Percentiles rank a stretch among this genome's conserved stretches.
Evolutionary conservation across 2,113 vertebrate species (phyloP).

Genomic region (Colinus virginianus): DNA sequence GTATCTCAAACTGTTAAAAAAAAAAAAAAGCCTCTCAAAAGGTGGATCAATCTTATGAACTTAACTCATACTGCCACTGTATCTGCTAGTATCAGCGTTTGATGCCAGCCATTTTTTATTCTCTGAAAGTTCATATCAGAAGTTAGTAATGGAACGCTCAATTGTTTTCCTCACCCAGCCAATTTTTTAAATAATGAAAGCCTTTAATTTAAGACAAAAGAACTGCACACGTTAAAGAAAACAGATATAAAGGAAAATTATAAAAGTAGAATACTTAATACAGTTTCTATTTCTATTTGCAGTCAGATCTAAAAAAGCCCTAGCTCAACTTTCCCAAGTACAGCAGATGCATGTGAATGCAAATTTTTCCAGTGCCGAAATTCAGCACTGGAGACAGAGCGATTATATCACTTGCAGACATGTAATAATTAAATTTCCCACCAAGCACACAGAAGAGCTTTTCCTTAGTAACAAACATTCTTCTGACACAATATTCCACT

Average conservation of each 20-base stretch:
- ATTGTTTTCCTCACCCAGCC: neutral
- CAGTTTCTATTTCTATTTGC: neutral
- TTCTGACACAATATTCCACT: neutral
- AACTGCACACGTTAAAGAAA: neutral
- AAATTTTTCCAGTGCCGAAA: neutral
- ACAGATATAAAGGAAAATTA: neutral
- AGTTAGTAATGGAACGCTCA: neutral
- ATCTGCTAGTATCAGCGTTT: neutral
- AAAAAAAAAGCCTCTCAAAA: neutral
- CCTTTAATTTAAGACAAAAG: neutral
- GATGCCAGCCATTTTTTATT: neutral
- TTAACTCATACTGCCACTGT: neutral
- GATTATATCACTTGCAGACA: neutral
- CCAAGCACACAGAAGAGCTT: neutral
- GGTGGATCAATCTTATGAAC: slow-evolving; percentile 1
- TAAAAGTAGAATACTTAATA: neutral
- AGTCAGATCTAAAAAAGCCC: neutral
- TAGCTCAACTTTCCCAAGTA: neutral
- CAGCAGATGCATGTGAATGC: neutral
- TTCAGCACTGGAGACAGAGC: neutral
- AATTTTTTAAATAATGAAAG: neutral
- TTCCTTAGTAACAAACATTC: neutral
- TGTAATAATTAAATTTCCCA: neutral
- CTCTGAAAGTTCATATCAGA: neutral
- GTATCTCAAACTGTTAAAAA: neutral